Evolutionary conservation across 2,888 invertebrate genomes (phyloP).

Genomic region (Lasioglossum zephyrum): DNA sequence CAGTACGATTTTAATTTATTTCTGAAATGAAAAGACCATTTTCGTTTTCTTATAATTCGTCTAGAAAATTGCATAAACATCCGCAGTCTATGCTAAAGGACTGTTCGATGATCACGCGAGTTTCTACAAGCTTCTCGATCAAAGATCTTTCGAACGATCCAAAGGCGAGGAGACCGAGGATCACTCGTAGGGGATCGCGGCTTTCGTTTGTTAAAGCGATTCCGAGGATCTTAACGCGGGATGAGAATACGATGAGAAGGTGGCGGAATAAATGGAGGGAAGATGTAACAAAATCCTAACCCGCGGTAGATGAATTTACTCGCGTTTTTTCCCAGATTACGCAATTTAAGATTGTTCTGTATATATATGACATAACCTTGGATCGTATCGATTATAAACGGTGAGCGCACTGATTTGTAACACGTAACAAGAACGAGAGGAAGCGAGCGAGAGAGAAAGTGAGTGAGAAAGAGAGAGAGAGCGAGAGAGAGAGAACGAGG

Average conservation of each 20-base stretch:
- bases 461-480: conserved; percentile 9
- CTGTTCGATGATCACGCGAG: not conserved
- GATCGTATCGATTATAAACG: conserved; percentile 80
- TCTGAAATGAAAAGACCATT: too few species aligned
- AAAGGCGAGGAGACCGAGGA: conserved; percentile 20
- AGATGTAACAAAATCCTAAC: conserved; percentile 36
- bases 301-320: conserved; percentile 67
- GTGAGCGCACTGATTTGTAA: conserved; percentile 82
- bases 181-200: conserved; percentile 36
- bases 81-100: too few species aligned
- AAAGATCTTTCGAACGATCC: not conserved
- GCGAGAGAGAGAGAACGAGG: not conserved
- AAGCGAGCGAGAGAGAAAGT: conserved; percentile 30
- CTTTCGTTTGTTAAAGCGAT: conserved; percentile 40
- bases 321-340: conserved; percentile 74
- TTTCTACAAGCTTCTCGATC: not conserved
- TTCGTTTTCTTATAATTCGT: too few species aligned
- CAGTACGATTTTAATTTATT: too few species aligned
- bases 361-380: conserved; percentile 77
- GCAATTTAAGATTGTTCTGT: conserved; percentile 77
- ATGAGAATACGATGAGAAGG: conserved; percentile 13
- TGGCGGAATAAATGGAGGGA: conserved; percentile 18
- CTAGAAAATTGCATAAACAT: too few species aligned
- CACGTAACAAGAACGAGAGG: conserved; percentile 59
- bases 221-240: conserved; percentile 13